Evolutionary conservation across 92 coral and sea anemone species (phyloP).

Genomic region (Chrysogorgia sp.): DNA sequence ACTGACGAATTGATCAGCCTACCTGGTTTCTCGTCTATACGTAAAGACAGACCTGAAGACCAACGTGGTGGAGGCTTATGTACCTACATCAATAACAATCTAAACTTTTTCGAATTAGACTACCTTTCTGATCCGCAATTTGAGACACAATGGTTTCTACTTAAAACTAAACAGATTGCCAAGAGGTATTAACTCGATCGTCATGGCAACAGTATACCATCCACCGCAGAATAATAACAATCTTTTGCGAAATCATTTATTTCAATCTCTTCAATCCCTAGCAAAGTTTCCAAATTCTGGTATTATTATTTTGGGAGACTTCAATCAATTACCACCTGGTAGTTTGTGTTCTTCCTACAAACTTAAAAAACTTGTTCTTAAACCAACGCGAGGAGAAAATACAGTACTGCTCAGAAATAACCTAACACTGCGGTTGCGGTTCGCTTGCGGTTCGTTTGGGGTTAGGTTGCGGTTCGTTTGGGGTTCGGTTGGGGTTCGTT

Average conservation of each 20-base stretch:
- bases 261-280: slow-evolving; percentile 29
- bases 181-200: too few relatives aligned
- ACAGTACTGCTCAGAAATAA: too few relatives aligned
- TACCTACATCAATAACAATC: background rate
- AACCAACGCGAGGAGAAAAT: slow-evolving; percentile 51
- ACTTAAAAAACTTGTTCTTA: slow-evolving; percentile 41
- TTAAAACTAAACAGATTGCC: too few relatives aligned
- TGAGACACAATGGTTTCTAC: background rate
- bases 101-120: background rate
- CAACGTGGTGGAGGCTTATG: slow-evolving; percentile 32
- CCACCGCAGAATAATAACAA: too few relatives aligned
- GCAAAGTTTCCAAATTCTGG: slow-evolving; percentile 49
- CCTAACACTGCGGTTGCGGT: too few relatives aligned
- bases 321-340: slow-evolving; percentile 53
- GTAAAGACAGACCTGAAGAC: slow-evolving; percentile 24
- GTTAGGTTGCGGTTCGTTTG: too few relatives aligned
- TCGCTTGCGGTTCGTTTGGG: too few relatives aligned
- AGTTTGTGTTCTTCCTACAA: slow-evolving; percentile 43
- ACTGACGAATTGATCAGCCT: background rate
- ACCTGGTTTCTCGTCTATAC: background rate
- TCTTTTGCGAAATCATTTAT: slow-evolving; percentile 17
- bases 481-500: too few relatives aligned
- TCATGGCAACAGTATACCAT: too few relatives aligned
- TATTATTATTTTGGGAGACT: slow-evolving; percentile 38
- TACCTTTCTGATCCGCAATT: background rate